Percentiles rank a stretch among this genome's conserved stretches.
Conservation (phyloP, 2,113 vertebrate species). For the Perca fluviatilis region DNA sequence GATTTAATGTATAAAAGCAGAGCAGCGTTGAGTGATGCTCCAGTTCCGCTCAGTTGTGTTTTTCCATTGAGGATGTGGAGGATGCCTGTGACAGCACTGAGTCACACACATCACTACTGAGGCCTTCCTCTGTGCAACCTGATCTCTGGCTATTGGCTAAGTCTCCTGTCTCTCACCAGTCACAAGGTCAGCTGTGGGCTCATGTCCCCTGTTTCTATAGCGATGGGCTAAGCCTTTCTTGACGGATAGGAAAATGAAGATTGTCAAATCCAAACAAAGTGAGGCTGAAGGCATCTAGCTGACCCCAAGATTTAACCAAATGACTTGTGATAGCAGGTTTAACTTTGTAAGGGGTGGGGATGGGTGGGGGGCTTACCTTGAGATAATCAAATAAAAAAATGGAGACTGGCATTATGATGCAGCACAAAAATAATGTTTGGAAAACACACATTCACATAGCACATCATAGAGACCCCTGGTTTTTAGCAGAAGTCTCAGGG, state of each 20-base stretch:
- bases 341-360: background rate
- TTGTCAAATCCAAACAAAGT: conserved; percentile 65
- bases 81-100: conserved; percentile 74
- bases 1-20: conserved; percentile 62
- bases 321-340: conserved; percentile 27
- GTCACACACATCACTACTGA: conserved; percentile 68
- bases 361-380: conserved; percentile 8
- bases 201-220: conserved; percentile 73
- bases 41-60: conserved; percentile 70
- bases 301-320: conserved; percentile 51
- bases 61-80: conserved; percentile 70
- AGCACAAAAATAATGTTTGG: conserved; percentile 48
- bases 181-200: conserved; percentile 76
- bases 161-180: conserved; percentile 71
- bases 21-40: conserved; percentile 71
- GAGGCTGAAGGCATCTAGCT: conserved; percentile 59
- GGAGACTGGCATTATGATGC: conserved; percentile 24
- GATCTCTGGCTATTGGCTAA: conserved; percentile 76
- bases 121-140: conserved; percentile 76
- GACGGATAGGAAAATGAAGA: conserved; percentile 66
- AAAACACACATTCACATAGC: conserved; percentile 66
- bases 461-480: conserved; percentile 45
- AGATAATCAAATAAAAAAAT: conserved; percentile 25
- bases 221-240: conserved; percentile 64
- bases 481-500: conserved; percentile 43